Base-by-base conservation (phyloP, 1,140 invertebrate species). In the Penaeus japonicus region DNA sequence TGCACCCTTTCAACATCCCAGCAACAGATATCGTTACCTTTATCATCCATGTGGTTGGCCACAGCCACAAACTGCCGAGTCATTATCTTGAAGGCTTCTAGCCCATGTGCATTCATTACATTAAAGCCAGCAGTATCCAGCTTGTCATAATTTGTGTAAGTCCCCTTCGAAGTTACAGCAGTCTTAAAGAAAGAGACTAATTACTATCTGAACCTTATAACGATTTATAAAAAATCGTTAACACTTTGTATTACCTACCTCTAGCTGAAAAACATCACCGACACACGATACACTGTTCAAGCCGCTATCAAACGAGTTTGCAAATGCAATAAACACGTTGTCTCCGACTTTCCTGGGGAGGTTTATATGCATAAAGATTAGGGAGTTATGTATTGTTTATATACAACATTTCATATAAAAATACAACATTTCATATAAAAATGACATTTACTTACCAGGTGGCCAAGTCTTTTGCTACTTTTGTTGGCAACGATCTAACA, bases 111-210 rank as follows among this genome's bases (percentile, higher is more conserved):
- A 30, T 79, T 57, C 57, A 7, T 62, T 17, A 53, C 79, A 54
- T 22, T 18, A 27, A 86, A 86, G 5, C 18, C 0, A 0, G 75
- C 84, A 2, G 54, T 80, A 2, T 86, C 84, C 0, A 86, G 30
- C 12, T 27, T 75, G 47, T 86, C 77, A 24, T 86, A 86, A 39
- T 30, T 86, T 27, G 84, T 59, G 39, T 59, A 86, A 5, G 79
- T 32, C 1, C 53, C 53, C 0, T 57, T 57, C 0, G 39, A 35
- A 7, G 62, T 54, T 24, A 62, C 47, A 0, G 35, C 30, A 27
- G 20, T 62, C 84, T 86, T 27, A 32, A 30, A 54, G 24, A n/a
- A 57, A 18, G n/a, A n/a, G n/a, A n/a, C n/a, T n/a, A n/a, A n/a
- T n/a, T n/a, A n/a, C n/a, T n/a, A n/a, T n/a, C n/a, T n/a, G n/a